A percentile compares a stretch with the other conserved stretches of the same genome.
These are phyloP conservation scores for Abrostola triplasia DNA, from an alignment of 2,888 invertebrate genomes.

Conservation along the genomic window DNA sequence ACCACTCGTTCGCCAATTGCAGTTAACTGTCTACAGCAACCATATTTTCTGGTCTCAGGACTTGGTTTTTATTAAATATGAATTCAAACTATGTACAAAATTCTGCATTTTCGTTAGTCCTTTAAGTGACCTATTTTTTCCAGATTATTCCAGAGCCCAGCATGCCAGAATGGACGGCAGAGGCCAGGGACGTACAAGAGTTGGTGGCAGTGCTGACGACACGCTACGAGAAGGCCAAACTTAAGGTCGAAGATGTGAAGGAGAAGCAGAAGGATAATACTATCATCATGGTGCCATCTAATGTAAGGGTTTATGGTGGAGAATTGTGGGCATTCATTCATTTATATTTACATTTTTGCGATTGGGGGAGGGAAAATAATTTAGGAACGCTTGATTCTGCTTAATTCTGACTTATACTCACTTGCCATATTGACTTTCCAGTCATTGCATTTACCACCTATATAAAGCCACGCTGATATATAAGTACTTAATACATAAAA, in stretches of 20 bases:
- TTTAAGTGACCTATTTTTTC: background rate
- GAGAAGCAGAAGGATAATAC: conserved; percentile 74
- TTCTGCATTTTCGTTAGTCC: too few relatives aligned
- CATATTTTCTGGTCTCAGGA: too few relatives aligned
- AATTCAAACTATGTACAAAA: too few relatives aligned
- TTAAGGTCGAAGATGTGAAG: conserved; percentile 72
- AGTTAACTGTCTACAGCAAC: too few relatives aligned
- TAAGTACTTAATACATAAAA: too few relatives aligned
- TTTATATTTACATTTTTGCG: background rate
- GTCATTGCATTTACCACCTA: too few relatives aligned
- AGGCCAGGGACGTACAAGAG: conserved; percentile 81
- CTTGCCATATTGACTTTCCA: too few relatives aligned
- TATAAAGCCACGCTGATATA: too few relatives aligned
- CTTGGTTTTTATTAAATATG: too few relatives aligned
- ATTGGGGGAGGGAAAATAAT: background rate
- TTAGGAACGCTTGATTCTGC: background rate
- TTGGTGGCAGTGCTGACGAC: conserved; percentile 77
- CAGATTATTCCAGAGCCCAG: conserved; percentile 79
- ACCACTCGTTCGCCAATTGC: too few relatives aligned
- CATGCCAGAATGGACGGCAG: conserved; percentile 83
- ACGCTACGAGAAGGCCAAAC: conserved; percentile 77
- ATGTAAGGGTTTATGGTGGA: conserved; percentile 62
- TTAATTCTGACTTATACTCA: too few relatives aligned
- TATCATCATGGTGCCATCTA: conserved; percentile 73
- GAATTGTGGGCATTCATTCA: too few relatives aligned